Evolutionary conservation across 2,888 invertebrate genomes (phyloP), one percentile per base, ranked within the genome.

Genomic region (Fragum fragum): DNA sequence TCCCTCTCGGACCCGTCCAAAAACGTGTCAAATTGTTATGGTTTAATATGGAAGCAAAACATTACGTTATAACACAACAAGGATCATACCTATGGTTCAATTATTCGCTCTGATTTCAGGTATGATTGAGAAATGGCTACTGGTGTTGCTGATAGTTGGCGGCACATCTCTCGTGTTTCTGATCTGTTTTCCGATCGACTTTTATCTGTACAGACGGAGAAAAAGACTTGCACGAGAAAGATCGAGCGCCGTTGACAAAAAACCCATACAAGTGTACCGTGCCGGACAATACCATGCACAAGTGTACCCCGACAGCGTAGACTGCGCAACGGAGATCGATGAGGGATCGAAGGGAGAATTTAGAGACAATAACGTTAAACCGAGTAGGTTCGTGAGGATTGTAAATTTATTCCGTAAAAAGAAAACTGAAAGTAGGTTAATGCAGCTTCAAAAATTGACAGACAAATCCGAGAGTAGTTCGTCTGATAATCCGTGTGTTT

Each of bases 181-280:
- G 42, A 55, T 83, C 29, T 83, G 80, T 57, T 80, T 83, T 53
- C 83, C 83, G n/a, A 83, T 83, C 47, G 83, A 83, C 69, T 83
- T 83, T 70, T 83, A 55, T 71, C 78, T 83, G 0, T 83, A 83
- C 63, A 63, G 83, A 57, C 83, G 83, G 42, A 76, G 83, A 1
- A 80, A 80, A 36, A 74, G 76, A 14, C 75, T 68, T 1, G 74
- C 75, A 0, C 70, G 83, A 11, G 68, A 74, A 55, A 68, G 77
- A n/a, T 47, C 14, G 14, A 59, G 69, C 23, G 47, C 69, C 3
- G 42, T 39, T 6, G 32, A 29, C 21, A 70, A 61, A 23, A 73
- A 61, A 23, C 74, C 74, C 1, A 70, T 32, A 18, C 28, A 9
- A 26, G 69, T 29, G 1, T 32, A 42, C 9, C 57, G 76, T 9